Base-by-base conservation (phyloP, 1,140 invertebrate species). In the Acromyrmex charruanus region DNA sequence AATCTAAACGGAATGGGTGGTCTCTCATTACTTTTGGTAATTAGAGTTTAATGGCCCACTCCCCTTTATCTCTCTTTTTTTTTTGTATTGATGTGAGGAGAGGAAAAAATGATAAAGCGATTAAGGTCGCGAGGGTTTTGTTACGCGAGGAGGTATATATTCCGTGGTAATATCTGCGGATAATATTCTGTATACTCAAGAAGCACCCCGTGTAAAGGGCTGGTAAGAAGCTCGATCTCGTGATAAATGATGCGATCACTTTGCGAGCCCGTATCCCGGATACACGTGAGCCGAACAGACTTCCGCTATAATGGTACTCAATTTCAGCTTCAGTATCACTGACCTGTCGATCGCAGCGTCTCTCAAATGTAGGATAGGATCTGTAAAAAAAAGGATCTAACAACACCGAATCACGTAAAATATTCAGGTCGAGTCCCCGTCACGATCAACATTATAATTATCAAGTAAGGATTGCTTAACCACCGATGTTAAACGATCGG, bases 21-120 rank as follows among this genome's bases (percentile, higher is more conserved):
- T 66, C 65, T 81, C 65, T 44, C 66, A 77, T 85, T 90, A 80
- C 88, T 87, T 89, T 90, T 51, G 85, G 69, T 65, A 85, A 81
- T 89, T 89, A 87, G 55, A 4, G 49, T 65, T 82, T 90, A 90
- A 90, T 84, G n/a, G 58, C 16, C 1, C 77, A 18, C 6, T 82
- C 77, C 18, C 77, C 18, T 21, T 75, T 61, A 35, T 74, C 39
- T 59, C 68, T 25, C 69, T 49, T 61, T 84, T 84, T 25, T 25
- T 84, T 25, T 25, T 75, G 10, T 44, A 44, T 44, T 0, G 31
- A 63, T 25, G 10, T 5, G 65, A 14, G 14, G 12, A 6, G 44
- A 3, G 6, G 25, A 14, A 4, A 7, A 84, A 74, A 84, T 63
- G 18, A 82, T 61, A 49, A 63, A 75, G 44, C 44, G 55, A 75